Percentiles rank a stretch among this genome's conserved stretches.
Conservation (phyloP, 2,113 vertebrate genomes). For the Cnemophilus loriae region DNA sequence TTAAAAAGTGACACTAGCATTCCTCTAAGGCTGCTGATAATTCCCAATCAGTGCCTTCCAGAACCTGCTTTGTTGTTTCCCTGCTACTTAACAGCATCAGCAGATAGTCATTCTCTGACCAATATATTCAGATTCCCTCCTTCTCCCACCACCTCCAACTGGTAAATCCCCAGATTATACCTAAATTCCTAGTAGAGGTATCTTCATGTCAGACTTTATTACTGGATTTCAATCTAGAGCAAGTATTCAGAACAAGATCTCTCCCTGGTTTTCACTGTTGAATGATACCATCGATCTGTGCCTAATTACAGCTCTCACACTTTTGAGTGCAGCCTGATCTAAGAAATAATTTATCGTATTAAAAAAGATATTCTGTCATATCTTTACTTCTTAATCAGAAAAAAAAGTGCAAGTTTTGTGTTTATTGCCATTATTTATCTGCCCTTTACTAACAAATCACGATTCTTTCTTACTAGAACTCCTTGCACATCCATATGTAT, state of each 20-base stretch:
- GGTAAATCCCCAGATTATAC: background rate
- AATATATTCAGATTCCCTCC: background rate
- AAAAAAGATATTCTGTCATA: background rate
- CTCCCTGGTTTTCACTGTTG: background rate
- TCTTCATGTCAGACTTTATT: background rate
- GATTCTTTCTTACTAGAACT: background rate
- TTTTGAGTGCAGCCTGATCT: background rate
- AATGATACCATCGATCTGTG: background rate
- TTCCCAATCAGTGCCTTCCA: background rate
- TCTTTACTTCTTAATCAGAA: background rate
- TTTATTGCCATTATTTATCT: background rate
- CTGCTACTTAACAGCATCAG: background rate
- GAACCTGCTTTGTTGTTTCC: background rate
- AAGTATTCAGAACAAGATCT: background rate
- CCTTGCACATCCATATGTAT: background rate
- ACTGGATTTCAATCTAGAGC: background rate
- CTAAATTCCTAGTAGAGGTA: background rate
- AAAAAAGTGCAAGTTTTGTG: background rate
- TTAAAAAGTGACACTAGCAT: background rate
- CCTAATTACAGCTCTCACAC: background rate
- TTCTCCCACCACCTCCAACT: background rate
- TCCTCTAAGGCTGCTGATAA: background rate
- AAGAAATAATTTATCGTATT: background rate
- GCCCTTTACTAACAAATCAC: background rate
- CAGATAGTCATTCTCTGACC: background rate